Conservation (phyloP, 2,888 invertebrate species). For the Pseudolycoriella hygida region DNA sequence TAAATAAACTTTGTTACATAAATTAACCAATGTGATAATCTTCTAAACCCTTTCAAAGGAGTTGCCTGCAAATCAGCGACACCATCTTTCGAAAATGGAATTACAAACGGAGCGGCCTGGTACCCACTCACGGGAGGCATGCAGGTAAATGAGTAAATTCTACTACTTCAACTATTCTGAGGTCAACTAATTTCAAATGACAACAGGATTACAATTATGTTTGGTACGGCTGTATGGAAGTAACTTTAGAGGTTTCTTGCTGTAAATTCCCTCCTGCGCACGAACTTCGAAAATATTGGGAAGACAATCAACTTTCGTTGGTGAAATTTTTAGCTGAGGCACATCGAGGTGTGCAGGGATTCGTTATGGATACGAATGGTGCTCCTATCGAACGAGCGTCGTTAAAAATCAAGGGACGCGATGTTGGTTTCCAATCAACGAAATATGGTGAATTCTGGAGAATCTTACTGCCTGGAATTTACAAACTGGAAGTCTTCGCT, state of each 20-base stretch:
- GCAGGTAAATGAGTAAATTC: conserved; percentile 15
- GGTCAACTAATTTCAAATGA: too few species aligned
- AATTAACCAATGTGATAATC: too few species aligned
- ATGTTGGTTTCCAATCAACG: conserved; percentile 71
- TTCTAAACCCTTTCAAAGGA: conserved; percentile 18
- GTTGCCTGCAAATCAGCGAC: conserved; percentile 62
- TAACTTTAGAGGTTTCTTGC: conserved; percentile 80
- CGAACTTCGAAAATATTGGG: conserved; percentile 70
- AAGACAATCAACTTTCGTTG: conserved; percentile 70
- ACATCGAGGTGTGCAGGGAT: conserved; percentile 77
- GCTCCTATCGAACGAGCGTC: conserved; percentile 63
- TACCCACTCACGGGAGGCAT: conserved; percentile 61
- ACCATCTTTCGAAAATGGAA: conserved; percentile 69
- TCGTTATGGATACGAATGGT: conserved; percentile 61
- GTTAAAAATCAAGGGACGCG: conserved; percentile 61
- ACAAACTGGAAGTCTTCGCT: conserved; percentile 70
- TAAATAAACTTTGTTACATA: too few species aligned
- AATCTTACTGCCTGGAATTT: conserved; percentile 70
- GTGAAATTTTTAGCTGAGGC: conserved; percentile 72
- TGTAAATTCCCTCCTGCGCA: conserved; percentile 79
- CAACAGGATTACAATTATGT: conserved; percentile 90
- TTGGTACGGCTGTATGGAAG: conserved; percentile 85
- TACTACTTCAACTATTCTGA: not conserved
- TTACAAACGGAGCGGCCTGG: conserved; percentile 81
- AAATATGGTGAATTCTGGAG: conserved; percentile 93